A percentile compares a stretch with the other conserved stretches of the same genome.
Conservation (phyloP, 2,888 invertebrate genomes). For the Brachynemurus nebulosus region DNA sequence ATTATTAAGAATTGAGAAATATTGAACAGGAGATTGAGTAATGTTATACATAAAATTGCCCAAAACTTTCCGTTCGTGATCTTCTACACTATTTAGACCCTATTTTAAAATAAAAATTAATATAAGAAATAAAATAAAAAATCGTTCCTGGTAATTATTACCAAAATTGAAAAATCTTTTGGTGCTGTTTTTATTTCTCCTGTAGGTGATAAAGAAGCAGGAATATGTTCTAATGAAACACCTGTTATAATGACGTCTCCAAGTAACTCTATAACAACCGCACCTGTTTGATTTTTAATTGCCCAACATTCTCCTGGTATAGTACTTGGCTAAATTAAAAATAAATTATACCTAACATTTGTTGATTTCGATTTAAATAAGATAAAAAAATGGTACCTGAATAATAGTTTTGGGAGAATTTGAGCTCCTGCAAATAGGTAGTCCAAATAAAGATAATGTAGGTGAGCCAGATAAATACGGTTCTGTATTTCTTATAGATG, state of each 20-base stretch:
- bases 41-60: conserved; percentile 47
- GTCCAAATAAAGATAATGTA: conserved; percentile 29
- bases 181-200: conserved; percentile 58
- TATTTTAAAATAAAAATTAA: too few species aligned
- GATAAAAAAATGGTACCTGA: too few species aligned
- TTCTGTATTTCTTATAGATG: conserved; percentile 29
- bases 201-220: conserved; percentile 55
- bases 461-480: conserved; percentile 27
- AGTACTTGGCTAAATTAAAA: conserved; percentile 40
- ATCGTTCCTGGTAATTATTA: too few species aligned
- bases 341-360: too few species aligned
- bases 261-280: conserved; percentile 58
- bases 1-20: conserved; percentile 37
- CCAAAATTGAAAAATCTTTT: conserved; percentile 44
- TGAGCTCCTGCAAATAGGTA: conserved; percentile 31
- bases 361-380: too few species aligned
- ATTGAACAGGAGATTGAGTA: conserved; percentile 41
- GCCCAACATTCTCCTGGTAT: conserved; percentile 82
- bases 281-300: conserved; percentile 58
- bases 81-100: too few species aligned
- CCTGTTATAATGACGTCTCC: conserved; percentile 48
- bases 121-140: too few species aligned
- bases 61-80: conserved; percentile 34
- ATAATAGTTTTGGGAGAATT: conserved; percentile 33
- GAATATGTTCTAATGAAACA: conserved; percentile 68